A percentile compares a stretch with the other conserved stretches of the same genome.
Conservation (phyloP, 2,888 invertebrate genomes). For the Alcis repandata region DNA sequence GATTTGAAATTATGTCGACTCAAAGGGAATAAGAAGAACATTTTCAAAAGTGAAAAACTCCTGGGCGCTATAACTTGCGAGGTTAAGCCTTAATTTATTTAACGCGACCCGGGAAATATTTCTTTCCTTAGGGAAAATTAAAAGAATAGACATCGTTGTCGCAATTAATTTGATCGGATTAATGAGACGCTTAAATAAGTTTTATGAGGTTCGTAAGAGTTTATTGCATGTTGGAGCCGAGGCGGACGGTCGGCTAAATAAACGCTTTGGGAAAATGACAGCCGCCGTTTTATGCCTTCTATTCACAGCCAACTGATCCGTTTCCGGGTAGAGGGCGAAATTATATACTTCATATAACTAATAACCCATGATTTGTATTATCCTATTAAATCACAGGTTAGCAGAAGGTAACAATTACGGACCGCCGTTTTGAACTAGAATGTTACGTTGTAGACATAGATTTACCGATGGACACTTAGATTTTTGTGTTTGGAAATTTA, state of each 20-base stretch:
- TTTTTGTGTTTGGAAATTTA: too few species aligned
- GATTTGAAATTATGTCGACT: constrained; percentile 47
- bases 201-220: constrained; percentile 58
- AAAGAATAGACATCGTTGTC: constrained; percentile 53
- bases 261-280: constrained; percentile 25
- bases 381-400: neutral
- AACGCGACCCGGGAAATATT: constrained; percentile 53
- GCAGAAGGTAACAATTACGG: neutral
- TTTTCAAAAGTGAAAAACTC: constrained; percentile 49
- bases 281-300: constrained; percentile 8
- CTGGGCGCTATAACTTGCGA: constrained; percentile 39
- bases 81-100: constrained; percentile 58
- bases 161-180: constrained; percentile 64
- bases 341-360: constrained; percentile 1
- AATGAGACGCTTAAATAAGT: constrained; percentile 63
- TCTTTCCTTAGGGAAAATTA: constrained; percentile 50
- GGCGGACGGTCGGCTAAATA: constrained; percentile 14
- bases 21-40: constrained; percentile 47
- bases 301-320: constrained; percentile 4
- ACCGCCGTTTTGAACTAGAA: neutral
- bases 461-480: too few species aligned
- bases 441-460: neutral
- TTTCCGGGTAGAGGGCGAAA: constrained; percentile 9
- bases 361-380: neutral
- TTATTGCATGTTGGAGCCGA: constrained; percentile 46